Evolutionary conservation across 2,888 invertebrate species (phyloP), one percentile per base, ranked within the genome.

Genomic region (Euclidia mi): DNA sequence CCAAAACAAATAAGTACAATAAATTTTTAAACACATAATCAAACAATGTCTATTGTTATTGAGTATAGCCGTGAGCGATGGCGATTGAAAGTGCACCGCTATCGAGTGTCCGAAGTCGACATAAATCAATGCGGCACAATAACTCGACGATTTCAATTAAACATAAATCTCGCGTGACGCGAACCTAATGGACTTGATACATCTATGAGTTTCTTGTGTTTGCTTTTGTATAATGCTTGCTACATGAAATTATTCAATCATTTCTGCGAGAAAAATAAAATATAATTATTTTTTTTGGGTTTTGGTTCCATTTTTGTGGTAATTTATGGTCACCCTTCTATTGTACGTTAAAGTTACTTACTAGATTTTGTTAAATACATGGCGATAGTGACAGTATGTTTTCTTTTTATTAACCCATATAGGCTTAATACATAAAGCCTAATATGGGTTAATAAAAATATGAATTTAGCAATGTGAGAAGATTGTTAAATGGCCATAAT

Each of bases 61-160:
- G 78, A 76, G 51, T 75, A 65, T 79, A 72, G 84, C 86, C 85
- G 76, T 73, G 81, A 84, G 87, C 84, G 78, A 85, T 77, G 77
- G 61, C 68, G 69, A 75, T 73, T 74, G 76, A 75, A 68, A 74
- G 74, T 73, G 65, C 72, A 71, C 65, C 70, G 65, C 69, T 68
- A 67, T 65, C 70, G 66, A 69, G 62, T 68, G 74, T 65, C 74
- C 75, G 75, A 69, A 70, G 49, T 72, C 47, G 64, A 61, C 67
- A 87, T 92, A 92, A 92, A 92, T 93, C 92, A 90, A 78, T 78
- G 79, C 81, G 87, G 85, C 87, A 90, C 89, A 90, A 89, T 90
- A 88, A 89, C 85, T 87, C 87, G 75, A 85, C 79, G 88, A 89
- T 89, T 92, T 93, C 93, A 93, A 94, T 94, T 94, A 93, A 86